phyloP scores from a whole-genome alignment of 2,113 vertebrate species.

The Alosa alosa region DNA sequence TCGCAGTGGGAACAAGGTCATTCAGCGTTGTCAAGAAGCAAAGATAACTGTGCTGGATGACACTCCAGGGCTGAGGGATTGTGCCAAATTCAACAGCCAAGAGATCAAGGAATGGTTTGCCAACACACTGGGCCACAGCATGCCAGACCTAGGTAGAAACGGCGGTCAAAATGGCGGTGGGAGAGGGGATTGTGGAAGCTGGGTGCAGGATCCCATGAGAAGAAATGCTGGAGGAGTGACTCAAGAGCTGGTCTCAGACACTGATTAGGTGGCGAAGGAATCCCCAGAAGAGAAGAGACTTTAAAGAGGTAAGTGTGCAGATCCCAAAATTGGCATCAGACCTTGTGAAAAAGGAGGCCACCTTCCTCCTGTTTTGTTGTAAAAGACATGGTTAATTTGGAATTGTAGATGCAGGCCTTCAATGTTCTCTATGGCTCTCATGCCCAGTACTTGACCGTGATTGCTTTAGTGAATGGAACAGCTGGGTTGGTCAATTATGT shows the following conservation, averaged over 20 bases:
- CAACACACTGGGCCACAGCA: constrained; percentile 64
- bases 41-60: constrained; percentile 71
- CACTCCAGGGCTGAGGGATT: constrained; percentile 68
- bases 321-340: background rate
- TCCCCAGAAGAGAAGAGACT: constrained; percentile 73
- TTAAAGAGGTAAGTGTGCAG: constrained; percentile 47
- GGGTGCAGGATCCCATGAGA: constrained; percentile 76
- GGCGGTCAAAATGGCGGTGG: constrained; percentile 67
- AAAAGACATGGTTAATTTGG: background rate
- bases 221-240: constrained; percentile 46
- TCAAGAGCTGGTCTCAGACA: constrained; percentile 75
- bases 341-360: constrained; percentile 15
- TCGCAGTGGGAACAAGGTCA: constrained; percentile 56
- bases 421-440: background rate
- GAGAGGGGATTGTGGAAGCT: constrained; percentile 69
- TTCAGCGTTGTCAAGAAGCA: constrained; percentile 70
- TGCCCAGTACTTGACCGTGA: background rate
- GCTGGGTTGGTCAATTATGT: constrained; percentile 13
- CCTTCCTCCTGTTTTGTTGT: background rate
- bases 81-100: constrained; percentile 65
- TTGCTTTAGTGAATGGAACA: constrained; percentile 14
- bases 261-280: constrained; percentile 64
- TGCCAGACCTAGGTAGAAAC: constrained; percentile 68
- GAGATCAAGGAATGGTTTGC: constrained; percentile 67
- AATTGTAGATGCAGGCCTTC: background rate